These are phyloP conservation scores for Zosterops lateralis DNA, from an alignment of 2,113 vertebrate genomes.

Conservation along the genomic window DNA sequence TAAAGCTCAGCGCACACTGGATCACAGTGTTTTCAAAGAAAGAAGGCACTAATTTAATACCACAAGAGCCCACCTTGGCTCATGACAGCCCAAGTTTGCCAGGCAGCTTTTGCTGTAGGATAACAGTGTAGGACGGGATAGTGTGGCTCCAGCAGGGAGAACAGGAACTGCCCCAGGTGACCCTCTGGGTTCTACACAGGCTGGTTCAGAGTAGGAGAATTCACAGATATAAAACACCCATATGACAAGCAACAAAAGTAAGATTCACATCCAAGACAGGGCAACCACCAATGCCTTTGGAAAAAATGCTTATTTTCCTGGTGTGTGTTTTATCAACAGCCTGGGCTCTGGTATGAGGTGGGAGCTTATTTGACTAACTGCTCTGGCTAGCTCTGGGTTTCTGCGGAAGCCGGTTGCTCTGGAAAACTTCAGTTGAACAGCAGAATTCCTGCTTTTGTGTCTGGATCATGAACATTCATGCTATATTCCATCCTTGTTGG, in stretches of 20 bases:
- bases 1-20: not conserved
- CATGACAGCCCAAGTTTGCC: not conserved
- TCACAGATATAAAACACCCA: accelerated
- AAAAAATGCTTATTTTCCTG: not conserved
- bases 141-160: not conserved
- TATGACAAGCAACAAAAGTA: not conserved
- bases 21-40: not conserved
- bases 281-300: not conserved
- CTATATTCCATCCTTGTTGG: not conserved
- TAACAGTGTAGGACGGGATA: no score
- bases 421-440: not conserved
- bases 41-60: accelerated
- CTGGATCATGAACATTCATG: not conserved
- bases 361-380: not conserved
- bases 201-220: accelerated
- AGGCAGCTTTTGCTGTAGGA: not conserved
- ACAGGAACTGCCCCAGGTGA: not conserved
- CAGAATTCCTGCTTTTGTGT: not conserved
- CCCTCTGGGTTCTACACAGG: no score
- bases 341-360: not conserved
- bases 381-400: not conserved
- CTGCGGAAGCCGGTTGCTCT: not conserved
- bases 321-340: not conserved
- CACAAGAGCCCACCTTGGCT: not conserved
- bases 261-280: not conserved